A percentile compares a stretch with the other conserved stretches of the same genome.
Evolutionary conservation across 2,113 vertebrate species (phyloP).

Genomic region (Grammatotria lemairii): DNA sequence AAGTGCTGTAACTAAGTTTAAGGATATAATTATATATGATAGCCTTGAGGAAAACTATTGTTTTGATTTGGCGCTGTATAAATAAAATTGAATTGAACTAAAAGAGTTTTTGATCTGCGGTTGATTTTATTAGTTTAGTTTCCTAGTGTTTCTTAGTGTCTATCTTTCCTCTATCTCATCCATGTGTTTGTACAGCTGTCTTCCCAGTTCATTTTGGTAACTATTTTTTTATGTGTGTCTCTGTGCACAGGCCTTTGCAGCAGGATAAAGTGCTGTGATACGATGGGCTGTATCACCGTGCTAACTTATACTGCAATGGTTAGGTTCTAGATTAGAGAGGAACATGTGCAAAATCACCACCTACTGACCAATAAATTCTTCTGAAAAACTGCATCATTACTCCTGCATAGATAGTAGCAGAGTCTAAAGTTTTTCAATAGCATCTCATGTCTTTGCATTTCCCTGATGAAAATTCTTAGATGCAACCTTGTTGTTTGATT

Average conservation of each 20-base stretch:
- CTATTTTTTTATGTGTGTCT: background rate
- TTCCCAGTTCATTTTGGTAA: background rate
- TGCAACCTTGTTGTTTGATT: background rate
- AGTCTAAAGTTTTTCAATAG: background rate
- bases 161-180: background rate
- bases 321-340: background rate
- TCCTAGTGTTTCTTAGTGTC: background rate
- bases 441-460: background rate
- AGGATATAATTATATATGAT: background rate
- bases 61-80: background rate
- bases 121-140: background rate
- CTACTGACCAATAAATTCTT: background rate
- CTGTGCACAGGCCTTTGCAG: background rate
- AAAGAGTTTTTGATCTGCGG: background rate
- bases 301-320: background rate
- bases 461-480: background rate
- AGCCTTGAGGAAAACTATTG: background rate
- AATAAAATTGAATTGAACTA: background rate
- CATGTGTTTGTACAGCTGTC: background rate
- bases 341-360: background rate
- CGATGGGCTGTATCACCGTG: background rate
- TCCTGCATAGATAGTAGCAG: background rate
- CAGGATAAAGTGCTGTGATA: background rate
- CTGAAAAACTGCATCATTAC: background rate
- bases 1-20: background rate